phyloP scores from a whole-genome alignment of 2,797 vertebrate species.

The Cryptoblepharus egeriae region DNA sequence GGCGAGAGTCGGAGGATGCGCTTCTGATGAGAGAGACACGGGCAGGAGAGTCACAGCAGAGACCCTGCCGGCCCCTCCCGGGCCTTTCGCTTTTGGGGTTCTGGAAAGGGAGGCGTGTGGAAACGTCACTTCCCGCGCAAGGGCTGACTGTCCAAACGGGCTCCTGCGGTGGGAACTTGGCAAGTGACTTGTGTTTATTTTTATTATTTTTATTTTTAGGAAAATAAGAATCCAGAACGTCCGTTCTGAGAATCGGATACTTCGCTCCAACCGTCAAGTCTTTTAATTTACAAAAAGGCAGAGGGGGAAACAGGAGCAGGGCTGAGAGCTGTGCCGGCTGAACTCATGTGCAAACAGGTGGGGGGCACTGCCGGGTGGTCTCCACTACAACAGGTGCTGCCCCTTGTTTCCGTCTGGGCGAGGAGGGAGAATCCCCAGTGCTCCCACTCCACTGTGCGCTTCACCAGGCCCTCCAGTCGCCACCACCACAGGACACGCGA shows the following conservation, averaged over 20 bases:
- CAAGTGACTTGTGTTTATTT: slow-evolving; percentile 18
- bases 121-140: background rate
- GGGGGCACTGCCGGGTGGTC: background rate
- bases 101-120: background rate
- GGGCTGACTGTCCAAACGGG: background rate
- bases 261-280: slow-evolving; percentile 32
- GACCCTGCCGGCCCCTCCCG: too few species aligned
- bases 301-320: background rate
- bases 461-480: background rate
- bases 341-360: rapidly evolving
- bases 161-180: slow-evolving; percentile 32
- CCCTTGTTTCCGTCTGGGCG: background rate
- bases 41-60: background rate
- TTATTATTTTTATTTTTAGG: too few species aligned
- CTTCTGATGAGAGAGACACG: too few species aligned
- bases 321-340: background rate
- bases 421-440: too few species aligned
- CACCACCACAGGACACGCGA: too few species aligned
- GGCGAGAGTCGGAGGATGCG: background rate
- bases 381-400: background rate
- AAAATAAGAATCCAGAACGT: slow-evolving; percentile 14
- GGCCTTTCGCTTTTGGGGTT: background rate
- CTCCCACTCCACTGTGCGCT: too few species aligned
- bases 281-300: slow-evolving; percentile 31
- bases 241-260: slow-evolving; percentile 40